A percentile compares a stretch with the other conserved stretches of the same genome.
Conservation (phyloP, 2,113 vertebrate genomes). For the Casuarius casuarius region DNA sequence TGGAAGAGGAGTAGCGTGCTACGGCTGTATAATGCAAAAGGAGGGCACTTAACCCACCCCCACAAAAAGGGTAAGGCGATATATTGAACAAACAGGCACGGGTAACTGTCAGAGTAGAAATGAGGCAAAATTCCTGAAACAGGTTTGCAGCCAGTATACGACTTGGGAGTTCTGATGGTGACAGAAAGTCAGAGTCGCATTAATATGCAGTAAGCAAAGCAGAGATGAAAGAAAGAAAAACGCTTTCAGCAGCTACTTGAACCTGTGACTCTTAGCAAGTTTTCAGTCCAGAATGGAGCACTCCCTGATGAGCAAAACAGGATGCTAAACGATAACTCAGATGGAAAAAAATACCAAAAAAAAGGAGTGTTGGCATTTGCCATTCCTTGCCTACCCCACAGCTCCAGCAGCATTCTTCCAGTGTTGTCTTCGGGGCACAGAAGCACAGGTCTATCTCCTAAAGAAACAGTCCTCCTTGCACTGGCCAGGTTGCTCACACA, state of each 20-base stretch:
- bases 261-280: neutral
- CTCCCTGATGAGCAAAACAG: neutral
- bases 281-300: neutral
- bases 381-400: neutral
- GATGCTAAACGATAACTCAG: neutral
- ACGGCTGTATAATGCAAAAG: neutral
- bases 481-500: neutral
- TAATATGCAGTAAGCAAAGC: constrained; percentile 21
- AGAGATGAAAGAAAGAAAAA: constrained; percentile 26
- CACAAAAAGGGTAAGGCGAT: neutral
- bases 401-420: neutral
- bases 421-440: neutral
- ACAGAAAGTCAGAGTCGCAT: neutral
- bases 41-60: neutral
- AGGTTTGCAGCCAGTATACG: neutral
- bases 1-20: neutral
- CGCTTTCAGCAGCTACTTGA: neutral
- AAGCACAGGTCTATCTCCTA: neutral
- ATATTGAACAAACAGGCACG: neutral
- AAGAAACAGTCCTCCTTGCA: neutral
- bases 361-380: neutral
- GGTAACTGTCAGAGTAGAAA: constrained; percentile 6
- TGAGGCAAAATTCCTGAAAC: neutral
- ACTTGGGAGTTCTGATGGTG: neutral
- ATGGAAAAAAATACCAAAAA: neutral